Base-by-base conservation (phyloP, 2,888 invertebrate species). In the Cryptocephalus moraei region DNA sequence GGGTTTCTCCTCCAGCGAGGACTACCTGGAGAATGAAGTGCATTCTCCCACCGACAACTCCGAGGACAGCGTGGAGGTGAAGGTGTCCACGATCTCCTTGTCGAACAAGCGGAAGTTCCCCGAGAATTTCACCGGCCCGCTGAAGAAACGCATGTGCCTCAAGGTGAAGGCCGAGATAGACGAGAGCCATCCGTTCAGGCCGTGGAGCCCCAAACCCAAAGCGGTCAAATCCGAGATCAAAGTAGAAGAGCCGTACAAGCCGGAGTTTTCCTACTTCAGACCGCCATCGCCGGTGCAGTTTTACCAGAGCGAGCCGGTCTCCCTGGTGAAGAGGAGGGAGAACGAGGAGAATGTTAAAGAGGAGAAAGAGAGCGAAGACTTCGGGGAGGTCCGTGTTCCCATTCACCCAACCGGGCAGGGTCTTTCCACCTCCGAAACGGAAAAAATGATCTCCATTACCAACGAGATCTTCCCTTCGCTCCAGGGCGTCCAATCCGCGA, bases 1-100 rank as follows among this genome's bases (percentile, higher is more conserved):
- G 45, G 85, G 85, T 63, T 83, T 84, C 4, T 86, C 83, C 43
- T 84, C 85, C 67, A 84, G 83, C 60, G 79, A 82, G 50, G 79
- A 79, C 43, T 67, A 67, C 53, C 61, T 69, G 46, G 73, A 72
- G 49, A 69, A 71, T 49, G 67, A 67, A 50, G 65, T 78, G 8
- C 75, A 76, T 50, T 80, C 80, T n/a, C 79, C 80, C 31, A 40
- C 40, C 10, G 78, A 77, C 59, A 76, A 76, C 47, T 80, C 80
- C 47, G 82, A 82, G 57, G 81, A 82, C 64, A 80, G 80, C 47
- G 75, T 80, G 8, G 80, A 82, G 62, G 78, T 81, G 3, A 80
- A 80, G 61, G 75, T 79, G 8, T 75, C 73, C 31, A 75, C 80
- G 22, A 79, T 80, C 48, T 68, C 80, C 67, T 48, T 78, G 64